A percentile compares a stretch with the other conserved stretches of the same genome.
Evolutionary conservation across 1,140 invertebrate species (phyloP).

Genomic region (Eupeodes corollae): DNA sequence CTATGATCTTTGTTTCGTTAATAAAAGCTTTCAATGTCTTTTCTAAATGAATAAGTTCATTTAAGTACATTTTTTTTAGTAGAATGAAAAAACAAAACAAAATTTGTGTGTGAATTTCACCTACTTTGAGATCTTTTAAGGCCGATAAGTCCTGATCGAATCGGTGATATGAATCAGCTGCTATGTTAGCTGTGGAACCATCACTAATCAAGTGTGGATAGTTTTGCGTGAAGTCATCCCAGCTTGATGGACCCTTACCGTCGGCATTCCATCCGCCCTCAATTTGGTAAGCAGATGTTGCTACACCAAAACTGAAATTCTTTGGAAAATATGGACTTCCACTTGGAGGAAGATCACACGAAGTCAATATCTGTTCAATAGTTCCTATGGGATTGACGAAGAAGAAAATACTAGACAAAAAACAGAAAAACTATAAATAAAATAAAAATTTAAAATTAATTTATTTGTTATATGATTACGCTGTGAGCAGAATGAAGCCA

Average conservation of each 20-base stretch:
- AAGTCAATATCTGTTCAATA: too few relatives aligned
- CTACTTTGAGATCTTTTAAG: slow-evolving; percentile 28
- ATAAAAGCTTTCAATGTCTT: too few relatives aligned
- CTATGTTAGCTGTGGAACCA: slow-evolving; percentile 37
- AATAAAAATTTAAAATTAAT: too few relatives aligned
- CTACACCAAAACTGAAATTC: slow-evolving; percentile 44
- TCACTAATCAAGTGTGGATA: slow-evolving; percentile 37
- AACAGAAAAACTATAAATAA: too few relatives aligned
- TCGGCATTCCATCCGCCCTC: slow-evolving; percentile 49
- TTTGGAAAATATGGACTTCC: slow-evolving; percentile 38
- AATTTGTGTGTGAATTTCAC: background rate
- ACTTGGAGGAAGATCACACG: background rate
- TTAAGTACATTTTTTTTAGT: too few relatives aligned
- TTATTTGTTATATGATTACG: too few relatives aligned
- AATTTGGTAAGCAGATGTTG: slow-evolving; percentile 47
- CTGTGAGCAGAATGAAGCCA: too few relatives aligned
- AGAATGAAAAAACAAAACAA: too few relatives aligned
- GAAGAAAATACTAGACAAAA: too few relatives aligned
- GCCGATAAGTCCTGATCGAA: slow-evolving; percentile 40
- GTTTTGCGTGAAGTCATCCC: slow-evolving; percentile 42
- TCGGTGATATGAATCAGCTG: slow-evolving; percentile 41
- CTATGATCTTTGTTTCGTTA: too few relatives aligned
- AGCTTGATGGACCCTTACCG: slow-evolving; percentile 45
- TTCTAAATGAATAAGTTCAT: too few relatives aligned
- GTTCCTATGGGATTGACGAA: too few relatives aligned